Base-by-base conservation (phyloP, 2,113 vertebrate genomes). In the Phylloscopus trochilus region DNA sequence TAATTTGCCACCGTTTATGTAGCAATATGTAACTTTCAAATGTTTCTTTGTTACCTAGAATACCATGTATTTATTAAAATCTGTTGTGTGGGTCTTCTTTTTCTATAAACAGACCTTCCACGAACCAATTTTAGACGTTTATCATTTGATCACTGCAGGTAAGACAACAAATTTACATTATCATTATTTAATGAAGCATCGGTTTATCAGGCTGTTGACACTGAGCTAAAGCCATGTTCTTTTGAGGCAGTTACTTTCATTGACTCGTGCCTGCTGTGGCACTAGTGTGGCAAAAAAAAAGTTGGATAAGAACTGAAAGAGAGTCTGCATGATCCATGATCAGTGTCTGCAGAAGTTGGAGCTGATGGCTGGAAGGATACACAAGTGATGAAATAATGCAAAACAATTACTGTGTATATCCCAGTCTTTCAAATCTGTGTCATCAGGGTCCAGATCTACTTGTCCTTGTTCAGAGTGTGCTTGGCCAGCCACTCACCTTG, bases 91-190 rank as follows among this genome's bases (percentile, higher is more conserved):
- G 41, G 27, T 80, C 83, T 33, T 81, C 43, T 80, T 58, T 69
- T 66, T 51, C 49, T n/a, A 27, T 92, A 41, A 96, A 84, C 96
- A 99, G 99, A 99, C 91, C 98, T 99, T 63, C 99, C 99, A 30
- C 97, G 98, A 85, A 75, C 98, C 51, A 98, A 99, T 96, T 99
- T 99, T 94, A 98, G 99, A 44, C 98, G 99, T 15, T 98, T 99
- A 44, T 98, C 99, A 6, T 99, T 99, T 91, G 99, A 99, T 96
- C 99, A 99, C 93, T 99, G 99, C 98, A 99, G 99, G 99, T 99
- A 95, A 98, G 97, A 15, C 10, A 23, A 11, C 13, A 28, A 11
- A 26, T 44, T 41, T 53, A 12, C 5, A 3, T 52, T 80, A 3
- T 56, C 4, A 0, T 35, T 49, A 15, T 62, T 87, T 86, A 86